Evolutionary conservation across 1,140 invertebrate species (phyloP).

Genomic region (Phortica variegata): DNA sequence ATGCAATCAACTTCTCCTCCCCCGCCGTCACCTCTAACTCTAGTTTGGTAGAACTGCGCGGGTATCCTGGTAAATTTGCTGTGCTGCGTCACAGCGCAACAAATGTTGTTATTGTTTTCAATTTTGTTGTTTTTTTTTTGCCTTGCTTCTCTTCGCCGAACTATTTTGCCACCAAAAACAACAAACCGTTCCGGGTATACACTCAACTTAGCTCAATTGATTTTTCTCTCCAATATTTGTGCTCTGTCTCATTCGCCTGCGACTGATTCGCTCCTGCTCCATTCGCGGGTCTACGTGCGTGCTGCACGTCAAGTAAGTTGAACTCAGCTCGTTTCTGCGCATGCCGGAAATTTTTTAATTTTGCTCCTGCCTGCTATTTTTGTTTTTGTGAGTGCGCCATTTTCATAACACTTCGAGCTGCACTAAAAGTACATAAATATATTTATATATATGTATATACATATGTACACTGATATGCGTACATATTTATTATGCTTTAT

Average conservation of each 20-base stretch:
- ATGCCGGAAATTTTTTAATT: slow-evolving; percentile 32
- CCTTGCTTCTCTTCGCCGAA: too few relatives aligned
- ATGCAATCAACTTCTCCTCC: slow-evolving; percentile 41
- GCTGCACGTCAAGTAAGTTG: too few relatives aligned
- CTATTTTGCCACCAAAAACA: too few relatives aligned
- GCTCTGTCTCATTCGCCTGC: slow-evolving; percentile 29
- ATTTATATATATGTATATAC: slow-evolving; percentile 1
- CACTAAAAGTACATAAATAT: slow-evolving; percentile 5
- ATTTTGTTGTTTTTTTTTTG: too few relatives aligned
- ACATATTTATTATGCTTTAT: slow-evolving; percentile 17
- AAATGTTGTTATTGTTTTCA: slow-evolving; percentile 29
- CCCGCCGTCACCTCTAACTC: too few relatives aligned
- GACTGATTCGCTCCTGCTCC: too few relatives aligned
- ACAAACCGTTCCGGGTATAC: too few relatives aligned
- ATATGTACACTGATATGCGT: slow-evolving; percentile 1
- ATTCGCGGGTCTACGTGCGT: too few relatives aligned
- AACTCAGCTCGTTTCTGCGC: too few relatives aligned
- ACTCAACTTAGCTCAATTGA: slow-evolving; percentile 57
- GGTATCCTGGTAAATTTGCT: slow-evolving; percentile 14
- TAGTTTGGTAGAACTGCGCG: too few relatives aligned
- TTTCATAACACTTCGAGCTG: too few relatives aligned
- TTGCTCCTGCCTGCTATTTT: slow-evolving; percentile 5
- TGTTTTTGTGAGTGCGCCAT: too few relatives aligned
- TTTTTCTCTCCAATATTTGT: slow-evolving; percentile 34
- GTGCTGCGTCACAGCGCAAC: slow-evolving; percentile 23